phyloP scores from a whole-genome alignment of 2,888 invertebrate genomes.

The Calameuta pallipes region DNA sequence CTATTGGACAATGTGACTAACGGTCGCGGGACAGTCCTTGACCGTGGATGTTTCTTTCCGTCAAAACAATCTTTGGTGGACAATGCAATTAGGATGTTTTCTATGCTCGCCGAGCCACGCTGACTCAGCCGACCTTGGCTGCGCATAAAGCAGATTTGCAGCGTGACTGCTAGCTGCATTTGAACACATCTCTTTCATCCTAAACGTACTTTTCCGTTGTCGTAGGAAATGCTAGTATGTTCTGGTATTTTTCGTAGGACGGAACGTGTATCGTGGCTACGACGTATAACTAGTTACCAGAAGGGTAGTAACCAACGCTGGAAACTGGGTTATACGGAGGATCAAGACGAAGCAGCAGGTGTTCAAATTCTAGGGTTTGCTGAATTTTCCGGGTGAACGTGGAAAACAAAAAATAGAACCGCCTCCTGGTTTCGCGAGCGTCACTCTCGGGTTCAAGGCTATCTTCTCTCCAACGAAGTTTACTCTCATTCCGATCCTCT shows the following conservation, averaged over 20 bases:
- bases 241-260: neutral
- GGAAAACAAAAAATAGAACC: conserved; percentile 25
- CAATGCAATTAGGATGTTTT: conserved; percentile 53
- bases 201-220: neutral
- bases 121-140: conserved; percentile 57
- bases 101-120: conserved; percentile 44
- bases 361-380: neutral
- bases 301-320: neutral
- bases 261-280: neutral
- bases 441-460: conserved; percentile 61
- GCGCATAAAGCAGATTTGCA: conserved; percentile 44
- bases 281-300: neutral
- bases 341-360: neutral
- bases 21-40: neutral
- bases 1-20: neutral
- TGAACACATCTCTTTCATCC: neutral
- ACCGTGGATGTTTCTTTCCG: conserved; percentile 12
- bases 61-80: conserved; percentile 27
- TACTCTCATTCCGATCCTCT: neutral
- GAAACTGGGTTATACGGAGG: neutral
- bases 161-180: conserved; percentile 13
- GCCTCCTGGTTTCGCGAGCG: conserved; percentile 41
- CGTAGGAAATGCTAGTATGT: neutral
- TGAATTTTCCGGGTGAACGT: conserved; percentile 1
- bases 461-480: conserved; percentile 28